Evolutionary conservation across 2,888 invertebrate genomes (phyloP).

Genomic region (Lucinisca nassula): DNA sequence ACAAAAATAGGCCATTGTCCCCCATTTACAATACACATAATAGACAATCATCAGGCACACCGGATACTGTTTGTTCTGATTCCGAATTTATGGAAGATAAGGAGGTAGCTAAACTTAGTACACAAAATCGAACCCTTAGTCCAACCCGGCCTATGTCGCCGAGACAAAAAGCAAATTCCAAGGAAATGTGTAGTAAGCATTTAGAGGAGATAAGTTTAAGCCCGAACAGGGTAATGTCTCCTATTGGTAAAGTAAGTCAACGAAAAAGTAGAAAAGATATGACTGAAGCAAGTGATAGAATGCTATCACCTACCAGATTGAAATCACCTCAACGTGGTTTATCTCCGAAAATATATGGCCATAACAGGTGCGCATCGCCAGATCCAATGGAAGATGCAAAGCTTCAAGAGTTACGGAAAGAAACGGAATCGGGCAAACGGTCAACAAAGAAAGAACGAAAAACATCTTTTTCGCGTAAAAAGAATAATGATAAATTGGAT

Average conservation of each 20-base stretch:
- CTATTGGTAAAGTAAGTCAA: slow-evolving; percentile 16
- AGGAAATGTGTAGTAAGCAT: slow-evolving; percentile 16
- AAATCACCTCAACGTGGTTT: slow-evolving; percentile 21
- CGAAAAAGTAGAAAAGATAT: slow-evolving; percentile 60
- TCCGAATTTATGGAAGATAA: slow-evolving; percentile 35
- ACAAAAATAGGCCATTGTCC: slow-evolving; percentile 54
- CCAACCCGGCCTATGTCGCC: slow-evolving; percentile 12
- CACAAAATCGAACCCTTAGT: neutral
- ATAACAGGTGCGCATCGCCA: slow-evolving; percentile 50
- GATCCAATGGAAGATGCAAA: slow-evolving; percentile 69
- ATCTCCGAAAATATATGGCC: slow-evolving; percentile 29
- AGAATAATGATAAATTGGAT: slow-evolving; percentile 43
- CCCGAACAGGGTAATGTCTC: neutral
- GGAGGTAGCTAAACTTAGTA: slow-evolving; percentile 36
- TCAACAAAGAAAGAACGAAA: slow-evolving; percentile 59
- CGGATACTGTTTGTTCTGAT: slow-evolving; percentile 35
- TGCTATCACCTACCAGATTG: neutral
- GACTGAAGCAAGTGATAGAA: slow-evolving; percentile 32
- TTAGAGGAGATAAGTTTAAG: neutral
- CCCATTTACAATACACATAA: slow-evolving; percentile 14
- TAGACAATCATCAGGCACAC: slow-evolving; percentile 20
- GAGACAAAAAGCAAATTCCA: neutral
- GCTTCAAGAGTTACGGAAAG: slow-evolving; percentile 61
- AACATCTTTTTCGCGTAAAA: slow-evolving; percentile 60
- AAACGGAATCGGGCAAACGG: slow-evolving; percentile 45